phyloP scores from a whole-genome alignment of 2,113 vertebrate genomes.

The Rhinolophus ferrumequinum region DNA sequence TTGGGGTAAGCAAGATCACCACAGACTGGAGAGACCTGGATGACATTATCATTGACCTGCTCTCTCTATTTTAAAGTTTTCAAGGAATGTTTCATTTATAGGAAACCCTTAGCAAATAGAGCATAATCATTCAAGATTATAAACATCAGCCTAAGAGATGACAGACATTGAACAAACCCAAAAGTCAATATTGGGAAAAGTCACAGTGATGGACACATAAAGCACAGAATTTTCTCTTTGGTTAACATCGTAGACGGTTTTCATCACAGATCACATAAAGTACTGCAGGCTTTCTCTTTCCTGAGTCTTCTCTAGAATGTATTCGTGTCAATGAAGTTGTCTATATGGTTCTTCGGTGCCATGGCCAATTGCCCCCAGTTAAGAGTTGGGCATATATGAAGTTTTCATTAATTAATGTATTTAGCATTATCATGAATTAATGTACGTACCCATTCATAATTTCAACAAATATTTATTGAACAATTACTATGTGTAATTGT shows the following conservation, averaged over 20 bases:
- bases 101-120: neutral
- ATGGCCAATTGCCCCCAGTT: neutral
- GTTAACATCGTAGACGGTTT: conserved; percentile 6
- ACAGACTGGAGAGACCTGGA: neutral
- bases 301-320: neutral
- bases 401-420: neutral
- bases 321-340: neutral
- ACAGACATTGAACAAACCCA: neutral
- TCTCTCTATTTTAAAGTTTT: conserved; percentile 22
- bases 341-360: neutral
- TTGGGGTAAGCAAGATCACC: neutral
- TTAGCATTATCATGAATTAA: neutral
- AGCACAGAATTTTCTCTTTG: neutral
- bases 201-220: neutral
- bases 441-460: neutral
- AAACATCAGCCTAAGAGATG: conserved; percentile 3
- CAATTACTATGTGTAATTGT: neutral
- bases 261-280: neutral
- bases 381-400: neutral
- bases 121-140: neutral
- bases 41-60: neutral
- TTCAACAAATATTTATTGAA: neutral
- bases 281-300: neutral
- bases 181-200: conserved; percentile 41
- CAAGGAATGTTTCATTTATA: neutral